Evolutionary conservation across 1,140 invertebrate species (phyloP), one percentile per base, ranked within the genome.

Genomic region (Copidosoma floridanum): DNA sequence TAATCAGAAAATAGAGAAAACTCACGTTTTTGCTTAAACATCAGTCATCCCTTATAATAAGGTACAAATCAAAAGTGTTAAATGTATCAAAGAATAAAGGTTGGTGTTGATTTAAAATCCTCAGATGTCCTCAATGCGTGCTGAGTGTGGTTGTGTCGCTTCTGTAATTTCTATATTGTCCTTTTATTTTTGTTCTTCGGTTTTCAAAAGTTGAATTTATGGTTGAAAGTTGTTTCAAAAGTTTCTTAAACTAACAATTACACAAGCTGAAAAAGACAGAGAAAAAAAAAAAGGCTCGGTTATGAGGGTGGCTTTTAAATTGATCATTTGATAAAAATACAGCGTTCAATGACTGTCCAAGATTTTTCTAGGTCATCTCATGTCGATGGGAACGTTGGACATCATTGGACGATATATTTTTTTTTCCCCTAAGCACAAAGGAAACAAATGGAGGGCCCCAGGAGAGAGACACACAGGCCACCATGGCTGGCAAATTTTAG

Each of bases 71-170:
- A 76, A 74, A 72, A 77, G 76, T 69, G 68, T 71, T 75, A 66
- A 62, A 71, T 66, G 73, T 77, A 73, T 72, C 71, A 76, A 76
- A 71, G 66, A 76, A 77, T 77, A 78, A 72, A 65, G n/a, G n/a
- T n/a, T 66, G 61, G 64, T 72, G 70, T 80, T 77, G 73, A 81
- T 79, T 80, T 81, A 79, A 86, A 84, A 88, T 90, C 88, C 88
- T 89, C 89, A 90, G 89, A 91, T 91, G 89, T 90, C 88, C 89
- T 90, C 89, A 90, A 90, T 90, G 88, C 88, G 88, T 88, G 89
- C 89, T 89, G 88, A 85, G 85, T 89, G 83, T 84, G 85, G 82
- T 87, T 88, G 85, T 87, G 81, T 84, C 79, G 77, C 80, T 81
- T 74, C 77, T 75, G 77, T 80, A 80, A 79, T 80, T 80, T 32